A percentile compares a stretch with the other conserved stretches of the same genome.
Evolutionary conservation across 2,113 vertebrate genomes (phyloP).

Genomic region (Corapipo altera): DNA sequence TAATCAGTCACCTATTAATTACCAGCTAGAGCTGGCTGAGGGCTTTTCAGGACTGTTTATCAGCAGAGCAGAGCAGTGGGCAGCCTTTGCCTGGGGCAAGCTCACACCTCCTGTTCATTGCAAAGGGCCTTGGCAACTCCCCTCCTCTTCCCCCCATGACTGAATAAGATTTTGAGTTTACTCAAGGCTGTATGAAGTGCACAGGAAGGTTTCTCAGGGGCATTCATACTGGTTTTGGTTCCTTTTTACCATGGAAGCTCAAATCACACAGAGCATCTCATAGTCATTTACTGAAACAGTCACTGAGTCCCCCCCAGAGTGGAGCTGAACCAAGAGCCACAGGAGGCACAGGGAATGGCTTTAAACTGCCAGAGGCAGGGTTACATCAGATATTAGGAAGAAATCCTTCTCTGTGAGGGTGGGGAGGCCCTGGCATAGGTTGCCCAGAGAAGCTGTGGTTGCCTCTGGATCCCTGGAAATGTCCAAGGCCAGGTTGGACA

Average conservation of each 20-base stretch:
- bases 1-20: conserved; percentile 7
- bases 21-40: background rate
- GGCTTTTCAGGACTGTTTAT: background rate
- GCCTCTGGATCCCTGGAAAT: too few relatives aligned
- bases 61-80: background rate
- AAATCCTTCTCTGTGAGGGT: background rate
- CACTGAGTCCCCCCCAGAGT: background rate
- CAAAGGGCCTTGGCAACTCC: background rate
- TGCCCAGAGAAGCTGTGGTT: background rate
- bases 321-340: background rate
- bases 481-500: background rate
- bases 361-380: background rate
- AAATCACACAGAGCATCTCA: fast-evolving
- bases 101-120: background rate
- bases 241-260: background rate
- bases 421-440: background rate
- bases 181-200: background rate
- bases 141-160: background rate
- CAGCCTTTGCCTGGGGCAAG: background rate
- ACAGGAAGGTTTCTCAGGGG: background rate
- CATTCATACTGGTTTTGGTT: background rate
- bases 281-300: background rate
- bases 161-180: background rate
- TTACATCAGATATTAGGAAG: too few relatives aligned
- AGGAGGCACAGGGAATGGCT: background rate